Conservation (phyloP, 2,888 invertebrate genomes). For the Acanthosepion esculentum region DNA sequence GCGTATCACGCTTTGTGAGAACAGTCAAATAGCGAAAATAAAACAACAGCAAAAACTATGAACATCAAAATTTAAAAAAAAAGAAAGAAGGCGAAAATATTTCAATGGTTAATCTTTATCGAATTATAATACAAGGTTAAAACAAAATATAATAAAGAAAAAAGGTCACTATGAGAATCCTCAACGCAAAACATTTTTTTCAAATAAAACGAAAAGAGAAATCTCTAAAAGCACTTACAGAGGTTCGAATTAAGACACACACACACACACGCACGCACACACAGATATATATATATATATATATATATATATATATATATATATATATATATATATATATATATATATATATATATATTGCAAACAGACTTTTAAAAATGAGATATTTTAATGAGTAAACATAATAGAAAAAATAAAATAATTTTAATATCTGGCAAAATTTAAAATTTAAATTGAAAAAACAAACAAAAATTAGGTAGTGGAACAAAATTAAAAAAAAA, state of each 20-base stretch:
- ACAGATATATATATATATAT: no score
- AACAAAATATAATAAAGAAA: not conserved
- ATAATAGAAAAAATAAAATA: not conserved
- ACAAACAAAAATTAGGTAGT: not conserved
- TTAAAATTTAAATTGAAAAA: not conserved
- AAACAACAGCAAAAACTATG: not conserved
- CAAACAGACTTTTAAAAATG: no score
- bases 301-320: no score
- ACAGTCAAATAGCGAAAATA: not conserved
- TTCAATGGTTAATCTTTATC: not conserved
- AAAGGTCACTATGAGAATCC: not conserved
- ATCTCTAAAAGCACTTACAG: no score
- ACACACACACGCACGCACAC: no score
- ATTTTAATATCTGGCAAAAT: not conserved
- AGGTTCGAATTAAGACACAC: not conserved
- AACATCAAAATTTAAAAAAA: not conserved
- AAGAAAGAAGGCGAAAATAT: not conserved
- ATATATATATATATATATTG: no score
- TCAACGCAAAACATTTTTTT: not conserved
- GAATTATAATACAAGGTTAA: not conserved
- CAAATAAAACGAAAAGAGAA: no score
- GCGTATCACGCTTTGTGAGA: not conserved
- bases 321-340: no score
- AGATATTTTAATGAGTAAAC: not conserved
- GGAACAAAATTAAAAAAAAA: no score